Percentiles rank a stretch among this genome's conserved stretches.
Evolutionary conservation across 2,797 vertebrate species (phyloP).

Genomic region (Champsocephalus esox): DNA sequence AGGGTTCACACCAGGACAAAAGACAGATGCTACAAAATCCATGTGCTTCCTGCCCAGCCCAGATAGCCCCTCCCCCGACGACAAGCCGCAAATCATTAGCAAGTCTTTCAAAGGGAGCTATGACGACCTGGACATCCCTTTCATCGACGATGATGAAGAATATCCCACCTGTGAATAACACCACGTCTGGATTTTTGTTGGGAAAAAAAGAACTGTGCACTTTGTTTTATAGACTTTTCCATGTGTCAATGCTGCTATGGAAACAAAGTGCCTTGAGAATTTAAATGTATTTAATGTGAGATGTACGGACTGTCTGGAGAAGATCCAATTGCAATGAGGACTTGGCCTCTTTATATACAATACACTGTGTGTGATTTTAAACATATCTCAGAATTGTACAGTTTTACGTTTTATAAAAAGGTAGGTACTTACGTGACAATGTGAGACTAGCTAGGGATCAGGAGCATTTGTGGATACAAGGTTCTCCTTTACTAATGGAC

Average conservation of each 20-base stretch:
- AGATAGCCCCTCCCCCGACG: constrained; percentile 34
- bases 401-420: constrained; percentile 36
- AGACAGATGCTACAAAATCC: constrained; percentile 79
- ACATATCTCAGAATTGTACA: constrained; percentile 43
- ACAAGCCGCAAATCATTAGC: constrained; percentile 48
- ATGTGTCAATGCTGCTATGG: constrained; percentile 65
- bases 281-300: constrained; percentile 52
- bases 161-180: constrained; percentile 42
- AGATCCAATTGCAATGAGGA: constrained; percentile 14
- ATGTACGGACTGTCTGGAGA: constrained; percentile 26
- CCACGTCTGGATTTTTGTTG: background rate
- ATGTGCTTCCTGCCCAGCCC: constrained; percentile 71
- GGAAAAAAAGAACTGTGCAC: constrained; percentile 37
- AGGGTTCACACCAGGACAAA: constrained; percentile 63
- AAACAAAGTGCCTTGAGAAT: constrained; percentile 44
- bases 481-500: constrained; percentile 29
- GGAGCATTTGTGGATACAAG: constrained; percentile 25
- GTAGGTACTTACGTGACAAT: constrained; percentile 24
- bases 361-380: constrained; percentile 41
- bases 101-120: constrained; percentile 81
- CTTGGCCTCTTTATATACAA: constrained; percentile 23
- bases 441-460: constrained; percentile 2
- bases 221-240: constrained; percentile 56
- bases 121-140: constrained; percentile 87
- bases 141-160: constrained; percentile 84